These are phyloP conservation scores for Platerodrilus igneus DNA, from an alignment of 2,888 invertebrate genomes.

Conservation along the genomic window DNA sequence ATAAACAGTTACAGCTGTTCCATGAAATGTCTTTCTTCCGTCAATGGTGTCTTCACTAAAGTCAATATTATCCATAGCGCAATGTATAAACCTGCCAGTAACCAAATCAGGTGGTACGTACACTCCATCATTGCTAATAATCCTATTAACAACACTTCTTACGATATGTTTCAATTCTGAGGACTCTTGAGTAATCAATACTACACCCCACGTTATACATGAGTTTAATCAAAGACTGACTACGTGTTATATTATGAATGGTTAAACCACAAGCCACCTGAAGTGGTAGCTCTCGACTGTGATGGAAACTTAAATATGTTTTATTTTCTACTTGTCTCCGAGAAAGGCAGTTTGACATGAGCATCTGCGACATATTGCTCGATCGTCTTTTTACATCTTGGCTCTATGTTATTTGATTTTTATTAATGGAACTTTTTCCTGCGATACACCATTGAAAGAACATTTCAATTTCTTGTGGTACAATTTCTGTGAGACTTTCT, in stretches of 20 bases:
- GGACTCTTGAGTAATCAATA: too few species aligned
- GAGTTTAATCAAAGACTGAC: conserved; percentile 7
- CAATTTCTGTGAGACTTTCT: too few species aligned
- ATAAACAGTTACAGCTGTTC: conserved; percentile 8
- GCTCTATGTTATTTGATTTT: too few species aligned
- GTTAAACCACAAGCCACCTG: conserved; percentile 4
- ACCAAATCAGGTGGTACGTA: conserved; percentile 3
- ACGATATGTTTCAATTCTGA: too few species aligned
- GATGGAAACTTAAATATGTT: conserved; percentile 2
- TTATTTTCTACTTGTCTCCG: conserved; percentile 7
- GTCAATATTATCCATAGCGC: conserved; percentile 8
- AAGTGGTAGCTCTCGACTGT: conserved; percentile 4
- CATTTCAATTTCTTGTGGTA: too few species aligned
- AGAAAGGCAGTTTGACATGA: conserved; percentile 7
- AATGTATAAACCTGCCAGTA: conserved; percentile 7
- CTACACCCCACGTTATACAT: conserved; percentile 6
- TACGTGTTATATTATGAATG: conserved; percentile 6
- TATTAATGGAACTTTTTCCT: too few species aligned
- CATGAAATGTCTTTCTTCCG: too few species aligned
- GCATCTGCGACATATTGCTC: too few species aligned
- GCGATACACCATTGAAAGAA: too few species aligned
- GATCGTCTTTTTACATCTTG: too few species aligned
- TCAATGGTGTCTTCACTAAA: conserved; percentile 7
- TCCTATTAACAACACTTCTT: too few species aligned
- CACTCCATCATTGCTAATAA: conserved; percentile 10